Percentiles rank a stretch among this genome's conserved stretches.
Evolutionary conservation across 2,888 invertebrate genomes (phyloP).

Genomic region (Microdon myrmicae): DNA sequence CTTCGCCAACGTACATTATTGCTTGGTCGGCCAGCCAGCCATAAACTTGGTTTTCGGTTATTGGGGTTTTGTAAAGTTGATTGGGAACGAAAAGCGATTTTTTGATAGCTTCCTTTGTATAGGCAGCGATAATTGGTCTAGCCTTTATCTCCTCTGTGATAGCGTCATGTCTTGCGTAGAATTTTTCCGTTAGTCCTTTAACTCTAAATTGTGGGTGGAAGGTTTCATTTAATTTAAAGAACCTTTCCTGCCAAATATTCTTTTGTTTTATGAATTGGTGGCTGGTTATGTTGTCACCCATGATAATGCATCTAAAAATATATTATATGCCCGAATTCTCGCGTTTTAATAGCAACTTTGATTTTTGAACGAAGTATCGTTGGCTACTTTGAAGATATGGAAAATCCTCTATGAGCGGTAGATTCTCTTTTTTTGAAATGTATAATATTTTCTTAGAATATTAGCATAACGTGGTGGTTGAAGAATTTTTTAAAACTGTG

Average conservation of each 20-base stretch:
- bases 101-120: background rate
- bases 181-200: background rate
- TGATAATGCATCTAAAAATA: background rate
- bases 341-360: too few species aligned
- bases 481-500: too few species aligned
- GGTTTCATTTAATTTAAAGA: background rate
- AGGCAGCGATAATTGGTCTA: background rate
- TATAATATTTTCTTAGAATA: too few species aligned
- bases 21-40: conserved; percentile 57
- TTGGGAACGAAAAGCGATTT: background rate
- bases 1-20: conserved; percentile 33
- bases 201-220: background rate
- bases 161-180: conserved; percentile 4
- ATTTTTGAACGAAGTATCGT: too few species aligned
- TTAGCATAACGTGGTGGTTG: too few species aligned
- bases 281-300: background rate
- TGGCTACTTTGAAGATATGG: too few species aligned
- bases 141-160: background rate
- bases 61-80: conserved; percentile 51
- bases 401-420: too few species aligned
- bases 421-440: too few species aligned
- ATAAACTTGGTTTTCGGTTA: conserved; percentile 56
- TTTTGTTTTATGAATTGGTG: background rate
- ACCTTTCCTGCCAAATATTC: background rate
- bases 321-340: background rate